Evolutionary conservation across 2,113 vertebrate genomes (phyloP).

Genomic region (Phrynosoma blainvillii): DNA sequence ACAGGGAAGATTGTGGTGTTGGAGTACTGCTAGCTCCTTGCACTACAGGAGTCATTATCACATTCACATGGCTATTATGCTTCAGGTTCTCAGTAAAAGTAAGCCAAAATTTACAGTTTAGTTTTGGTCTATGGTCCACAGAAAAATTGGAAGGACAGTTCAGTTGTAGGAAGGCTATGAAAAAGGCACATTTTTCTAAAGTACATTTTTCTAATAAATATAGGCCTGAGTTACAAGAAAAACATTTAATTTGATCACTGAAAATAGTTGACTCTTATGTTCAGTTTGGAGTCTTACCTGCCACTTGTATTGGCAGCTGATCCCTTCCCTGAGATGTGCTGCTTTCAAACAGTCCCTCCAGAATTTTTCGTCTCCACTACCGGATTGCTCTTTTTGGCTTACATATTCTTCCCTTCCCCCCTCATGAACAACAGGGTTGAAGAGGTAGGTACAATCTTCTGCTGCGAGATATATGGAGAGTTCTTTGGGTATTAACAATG

Average conservation of each 20-base stretch:
- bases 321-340: constrained; percentile 73
- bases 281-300: constrained; percentile 71
- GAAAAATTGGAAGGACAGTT: constrained; percentile 26
- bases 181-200: constrained; percentile 51
- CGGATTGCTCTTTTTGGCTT: constrained; percentile 69
- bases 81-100: constrained; percentile 29
- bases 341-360: constrained; percentile 72
- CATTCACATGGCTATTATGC: constrained; percentile 10
- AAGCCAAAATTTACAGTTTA: constrained; percentile 17
- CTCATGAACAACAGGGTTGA: constrained; percentile 65
- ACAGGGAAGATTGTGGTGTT: constrained; percentile 46
- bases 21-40: constrained; percentile 44
- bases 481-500: constrained; percentile 64
- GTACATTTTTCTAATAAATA: constrained; percentile 55
- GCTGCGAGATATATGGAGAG: constrained; percentile 65
- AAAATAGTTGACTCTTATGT: constrained; percentile 64
- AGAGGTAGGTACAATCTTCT: constrained; percentile 64
- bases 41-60: constrained; percentile 16
- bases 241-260: constrained; percentile 59
- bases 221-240: constrained; percentile 62
- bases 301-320: constrained; percentile 74
- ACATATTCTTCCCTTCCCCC: constrained; percentile 64
- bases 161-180: constrained; percentile 60
- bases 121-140: constrained; percentile 39
- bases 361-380: constrained; percentile 74